Evolutionary conservation across 2,797 vertebrate genomes (phyloP), one percentile per base, ranked within the genome.

Genomic region (Brachyrhaphis roseni): DNA sequence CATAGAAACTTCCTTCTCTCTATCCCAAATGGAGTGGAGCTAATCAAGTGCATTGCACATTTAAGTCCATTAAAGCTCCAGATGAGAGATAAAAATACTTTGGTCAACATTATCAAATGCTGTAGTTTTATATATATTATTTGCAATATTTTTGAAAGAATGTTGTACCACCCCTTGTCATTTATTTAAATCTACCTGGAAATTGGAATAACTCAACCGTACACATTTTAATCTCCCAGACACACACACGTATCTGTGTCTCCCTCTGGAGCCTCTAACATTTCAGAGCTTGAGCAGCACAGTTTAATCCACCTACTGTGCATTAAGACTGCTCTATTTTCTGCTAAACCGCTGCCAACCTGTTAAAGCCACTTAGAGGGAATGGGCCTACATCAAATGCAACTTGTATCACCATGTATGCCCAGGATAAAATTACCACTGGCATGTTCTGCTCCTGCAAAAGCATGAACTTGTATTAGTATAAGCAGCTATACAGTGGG

Each of bases 401-500:
- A 72, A 72, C 78, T 77, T 28, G 74, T 75, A 82, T 85, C 84
- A 83, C 57, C 71, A 59, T 77, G 82, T 83, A 49, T 76, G 72
- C 75, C 15, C 59, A 0, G 77, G 18, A 80, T 36, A 72, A 84
- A 59, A 53, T 82, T 87, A 88, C 81, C 82, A 82, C 80, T 45
- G 78, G 78, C 72, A 46, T 47, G 53, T 81, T 91, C 86, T 51
- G 75, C 74, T 87, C 66, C 78, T 64, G 74, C 81, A 82, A 53
- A 84, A 76, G 76, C 76, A 75, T 77, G 72, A 64, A 87, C 79
- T 80, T 91, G 82, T 78, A 82, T 87, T 85, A 87, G 85, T 59
- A 72, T 88, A 88, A 90, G 81, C 82, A 86, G 89, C 89, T 87
- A 89, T 75, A 53, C 49, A 62, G 13, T 82, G 81, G 86, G 78